Percentiles rank a stretch among this genome's conserved stretches.
Conservation (phyloP, 2,888 invertebrate species). For the Plutella xylostella region DNA sequence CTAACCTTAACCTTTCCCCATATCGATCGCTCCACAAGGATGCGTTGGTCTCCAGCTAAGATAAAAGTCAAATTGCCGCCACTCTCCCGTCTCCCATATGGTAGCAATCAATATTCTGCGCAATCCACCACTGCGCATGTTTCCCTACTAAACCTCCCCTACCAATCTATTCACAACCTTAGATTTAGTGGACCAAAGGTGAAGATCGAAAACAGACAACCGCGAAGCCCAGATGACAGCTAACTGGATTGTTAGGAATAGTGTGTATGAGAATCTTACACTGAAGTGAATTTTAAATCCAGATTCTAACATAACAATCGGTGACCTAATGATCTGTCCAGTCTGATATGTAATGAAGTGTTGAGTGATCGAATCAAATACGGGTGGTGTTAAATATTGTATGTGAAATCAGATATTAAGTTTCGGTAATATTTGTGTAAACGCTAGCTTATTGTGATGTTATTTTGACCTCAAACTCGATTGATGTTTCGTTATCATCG, state of each 20-base stretch:
- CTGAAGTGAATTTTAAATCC: constrained; percentile 23
- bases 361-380: no score
- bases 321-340: not conserved
- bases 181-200: constrained; percentile 2
- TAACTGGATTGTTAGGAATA: constrained; percentile 37
- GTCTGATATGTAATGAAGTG: not conserved
- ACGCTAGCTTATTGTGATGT: no score
- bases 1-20: no score
- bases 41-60: no score
- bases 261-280: constrained; percentile 44
- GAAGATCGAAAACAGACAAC: constrained; percentile 12
- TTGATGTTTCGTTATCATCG: no score
- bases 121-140: constrained; percentile 63
- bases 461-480: no score
- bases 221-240: constrained; percentile 46
- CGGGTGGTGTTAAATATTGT: no score
- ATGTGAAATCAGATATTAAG: no score
- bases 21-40: no score
- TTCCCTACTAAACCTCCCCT: constrained; percentile 28
- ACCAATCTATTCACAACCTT: constrained; percentile 23
- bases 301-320: constrained; percentile 5
- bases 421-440: no score
- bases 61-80: constrained; percentile 51
- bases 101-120: constrained; percentile 64
- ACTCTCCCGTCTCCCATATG: constrained; percentile 44